Evolutionary conservation across 2,113 vertebrate genomes (phyloP).

Genomic region (Xerus inauris): DNA sequence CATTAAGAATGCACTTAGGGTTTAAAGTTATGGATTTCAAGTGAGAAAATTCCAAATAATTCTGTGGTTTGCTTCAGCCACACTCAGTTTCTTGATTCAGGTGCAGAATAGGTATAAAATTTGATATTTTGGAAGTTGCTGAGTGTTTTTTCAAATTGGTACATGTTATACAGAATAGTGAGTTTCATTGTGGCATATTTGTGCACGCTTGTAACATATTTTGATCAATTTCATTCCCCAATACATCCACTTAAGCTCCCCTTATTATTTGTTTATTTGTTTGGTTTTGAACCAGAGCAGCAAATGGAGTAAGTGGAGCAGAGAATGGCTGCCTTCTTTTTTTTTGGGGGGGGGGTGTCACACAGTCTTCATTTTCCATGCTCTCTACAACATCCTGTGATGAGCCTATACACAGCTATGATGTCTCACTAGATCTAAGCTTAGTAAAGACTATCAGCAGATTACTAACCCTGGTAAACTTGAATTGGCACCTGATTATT

Average conservation of each 20-base stretch:
- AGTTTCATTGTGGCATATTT: background rate
- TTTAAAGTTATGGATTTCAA: background rate
- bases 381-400: too few relatives aligned
- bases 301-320: background rate
- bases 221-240: background rate
- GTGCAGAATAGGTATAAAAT: background rate
- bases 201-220: background rate
- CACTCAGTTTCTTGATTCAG: background rate
- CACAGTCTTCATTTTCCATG: too few relatives aligned
- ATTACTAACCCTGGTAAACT: background rate
- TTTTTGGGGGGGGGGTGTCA: too few relatives aligned
- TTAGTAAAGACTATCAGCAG: background rate
- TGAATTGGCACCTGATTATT: conserved; percentile 3
- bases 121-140: background rate
- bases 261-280: background rate
- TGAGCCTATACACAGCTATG: background rate
- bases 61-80: conserved; percentile 6
- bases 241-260: background rate
- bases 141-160: background rate
- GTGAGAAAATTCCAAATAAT: background rate
- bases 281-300: background rate
- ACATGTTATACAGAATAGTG: background rate
- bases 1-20: background rate
- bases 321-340: too few relatives aligned
- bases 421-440: background rate